Evolutionary conservation across 2,888 invertebrate species (phyloP).

Genomic region (Miltochrista miniata): DNA sequence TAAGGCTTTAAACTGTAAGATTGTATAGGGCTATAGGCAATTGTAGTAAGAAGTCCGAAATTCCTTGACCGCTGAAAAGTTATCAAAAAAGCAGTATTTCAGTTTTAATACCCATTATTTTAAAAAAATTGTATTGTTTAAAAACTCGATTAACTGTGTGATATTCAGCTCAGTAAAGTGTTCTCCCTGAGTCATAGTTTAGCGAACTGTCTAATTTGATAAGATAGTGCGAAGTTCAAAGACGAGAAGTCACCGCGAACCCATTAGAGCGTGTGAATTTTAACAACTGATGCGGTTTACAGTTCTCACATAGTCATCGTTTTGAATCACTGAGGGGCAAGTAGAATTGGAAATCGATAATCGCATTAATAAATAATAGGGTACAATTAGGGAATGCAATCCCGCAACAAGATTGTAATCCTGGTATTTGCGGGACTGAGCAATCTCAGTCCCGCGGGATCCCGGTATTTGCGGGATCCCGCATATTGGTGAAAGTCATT

Average conservation of each 20-base stretch:
- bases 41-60: too few relatives aligned
- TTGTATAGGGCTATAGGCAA: too few relatives aligned
- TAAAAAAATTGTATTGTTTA: not conserved
- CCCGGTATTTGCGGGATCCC: too few relatives aligned
- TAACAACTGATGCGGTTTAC: not conserved
- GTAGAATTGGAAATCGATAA: not conserved
- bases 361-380: not conserved
- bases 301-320: not conserved
- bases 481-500: too few relatives aligned
- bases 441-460: too few relatives aligned
- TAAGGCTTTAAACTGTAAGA: too few relatives aligned
- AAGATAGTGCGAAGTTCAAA: slow-evolving; percentile 4
- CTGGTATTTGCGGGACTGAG: too few relatives aligned
- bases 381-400: not conserved
- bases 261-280: not conserved
- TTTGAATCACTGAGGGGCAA: not conserved
- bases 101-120: not conserved
- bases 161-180: not conserved
- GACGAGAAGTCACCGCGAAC: not conserved
- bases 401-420: too few relatives aligned
- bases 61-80: too few relatives aligned
- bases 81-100: too few relatives aligned
- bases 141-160: not conserved
- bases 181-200: slow-evolving; percentile 4
- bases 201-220: slow-evolving; percentile 3